Evolutionary conservation across 2,113 vertebrate species (phyloP), one percentile per base, ranked within the genome.

Genomic region (Saimiri boliviensis): DNA sequence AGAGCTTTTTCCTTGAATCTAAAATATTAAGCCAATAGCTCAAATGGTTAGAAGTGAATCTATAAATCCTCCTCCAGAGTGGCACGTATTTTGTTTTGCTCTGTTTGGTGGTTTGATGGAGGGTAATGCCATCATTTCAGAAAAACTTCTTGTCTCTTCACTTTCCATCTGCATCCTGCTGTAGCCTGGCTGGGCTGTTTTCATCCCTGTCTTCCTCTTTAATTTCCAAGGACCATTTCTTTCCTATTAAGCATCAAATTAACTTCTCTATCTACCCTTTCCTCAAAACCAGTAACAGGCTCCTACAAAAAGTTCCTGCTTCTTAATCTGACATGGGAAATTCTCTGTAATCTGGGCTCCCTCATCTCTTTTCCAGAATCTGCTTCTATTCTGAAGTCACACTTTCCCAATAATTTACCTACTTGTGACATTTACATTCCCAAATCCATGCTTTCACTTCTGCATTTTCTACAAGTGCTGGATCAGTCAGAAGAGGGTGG

Each of bases 11-110:
- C 37, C 66, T 84, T 68, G 52, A 74, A 54, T 82, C 70, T 94
- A 88, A 98, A 76, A 93, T 92, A 94, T 86, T 97, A 97, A 96
- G 74, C 32, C 90, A 92, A 95, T 94, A 93, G 81, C 92, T 97
- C 77, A 86, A 40, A 60, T 82, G 42, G 73, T 91, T 91, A 86
- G 83, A 92, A 70, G 56, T 86, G 58, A 87, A 54, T 87, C 77
- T 89, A 52, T 63, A 85, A 54, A 52, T 86, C 63, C 81, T 96
- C 49, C 12, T 27, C 4, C 32, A 73, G 71, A 84, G 95, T 82
- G 85, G 68, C 74, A 76, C n/a, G 35, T 25, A 81, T 63, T 95
- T 89, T 87, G 49, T 82, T 96, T 70, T 82, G 30, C 23, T 87
- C 35, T 45, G 7, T 81, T 42, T 63, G 45, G 47, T 68, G 68